phyloP scores from a whole-genome alignment of 2,113 vertebrate species.

The Cyprinodon brontotheroides region DNA sequence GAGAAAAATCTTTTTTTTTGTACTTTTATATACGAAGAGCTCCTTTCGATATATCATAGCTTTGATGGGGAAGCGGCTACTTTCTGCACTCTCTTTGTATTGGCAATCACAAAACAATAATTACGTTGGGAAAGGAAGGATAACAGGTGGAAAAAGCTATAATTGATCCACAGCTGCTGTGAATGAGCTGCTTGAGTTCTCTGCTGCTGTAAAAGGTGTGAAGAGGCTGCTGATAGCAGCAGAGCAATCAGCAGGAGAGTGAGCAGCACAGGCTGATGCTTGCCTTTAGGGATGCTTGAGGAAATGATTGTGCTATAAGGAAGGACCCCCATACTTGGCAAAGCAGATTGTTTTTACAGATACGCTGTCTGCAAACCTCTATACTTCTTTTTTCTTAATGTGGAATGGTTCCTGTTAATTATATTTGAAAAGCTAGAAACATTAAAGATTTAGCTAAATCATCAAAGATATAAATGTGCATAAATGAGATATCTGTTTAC shows the following conservation, averaged over 20 bases:
- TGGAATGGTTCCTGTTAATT: not conserved
- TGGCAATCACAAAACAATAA: constrained; percentile 1
- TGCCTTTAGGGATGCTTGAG: constrained; percentile 25
- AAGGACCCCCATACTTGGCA: constrained; percentile 23
- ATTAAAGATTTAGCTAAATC: not conserved
- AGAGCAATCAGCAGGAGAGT: constrained; percentile 40
- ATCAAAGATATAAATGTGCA: not conserved
- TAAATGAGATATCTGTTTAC: too few relatives aligned
- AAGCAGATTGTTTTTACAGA: constrained; percentile 32
- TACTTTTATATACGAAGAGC: not conserved
- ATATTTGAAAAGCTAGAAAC: not conserved
- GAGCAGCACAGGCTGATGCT: constrained; percentile 15
- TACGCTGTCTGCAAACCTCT: constrained; percentile 8
- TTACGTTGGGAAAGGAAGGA: constrained; percentile 1
- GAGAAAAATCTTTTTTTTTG: not conserved
- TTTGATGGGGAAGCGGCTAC: not conserved
- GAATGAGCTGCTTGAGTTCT: constrained; percentile 50
- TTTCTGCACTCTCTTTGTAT: not conserved
- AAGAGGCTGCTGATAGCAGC: constrained; percentile 64
- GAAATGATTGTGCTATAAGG: constrained; percentile 43
- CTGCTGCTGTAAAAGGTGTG: constrained; percentile 34
- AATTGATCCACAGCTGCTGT: constrained; percentile 54
- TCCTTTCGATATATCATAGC: not conserved
- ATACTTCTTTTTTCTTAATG: not conserved
- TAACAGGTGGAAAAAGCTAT: constrained; percentile 34